Base-by-base conservation (phyloP, 2,888 invertebrate species). In the Agelastica alni region DNA sequence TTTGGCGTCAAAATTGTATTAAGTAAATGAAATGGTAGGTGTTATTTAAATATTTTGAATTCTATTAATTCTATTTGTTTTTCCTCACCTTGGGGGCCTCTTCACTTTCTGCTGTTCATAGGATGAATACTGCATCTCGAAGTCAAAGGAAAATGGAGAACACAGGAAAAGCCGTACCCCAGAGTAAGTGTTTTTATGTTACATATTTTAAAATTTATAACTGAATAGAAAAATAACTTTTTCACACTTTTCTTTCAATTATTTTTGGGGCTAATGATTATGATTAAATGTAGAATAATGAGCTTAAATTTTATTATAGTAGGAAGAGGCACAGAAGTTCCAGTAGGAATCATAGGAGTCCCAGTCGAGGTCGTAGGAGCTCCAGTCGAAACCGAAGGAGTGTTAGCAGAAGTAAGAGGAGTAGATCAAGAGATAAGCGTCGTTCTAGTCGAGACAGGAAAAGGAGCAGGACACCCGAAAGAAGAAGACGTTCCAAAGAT, bases 141-240 rank as follows among this genome's bases (percentile, higher is more conserved):
- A 79, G 74, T 78, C 82, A 67, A 83, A 80, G 71, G 87, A 83
- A 71, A 83, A 87, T 74, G 83, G 83, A 65, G 84, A 83, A 62
- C 74, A 78, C 58, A 79, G 77, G 42, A 72, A 69, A 57, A 71
- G 70, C 60, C 78, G 79, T 62, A 74, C 78, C 18, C 80, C 81
- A 56, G 80, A 82, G 83, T 83, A 75, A 80, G 80, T 78, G 59
- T 7, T 34, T 51, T 32, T 36, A 16, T 10, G 14, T 30, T 41
- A 22, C 37, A 3, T 9, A 10, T 39, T 36, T 22, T 14, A 28
- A 32, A 31, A n/a, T n/a, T n/a, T n/a, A n/a, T n/a, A n/a, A 28
- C n/a, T 28, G 28, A n/a, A 28, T 28, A 28, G 28, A 28, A 28
- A 28, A 28, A 28, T n/a, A n/a, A n/a, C n/a, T n/a, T n/a, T n/a